Percentiles rank a stretch among this genome's conserved stretches.
Evolutionary conservation across 2,888 invertebrate genomes (phyloP).

Genomic region (Hirtodrosophila duncani): DNA sequence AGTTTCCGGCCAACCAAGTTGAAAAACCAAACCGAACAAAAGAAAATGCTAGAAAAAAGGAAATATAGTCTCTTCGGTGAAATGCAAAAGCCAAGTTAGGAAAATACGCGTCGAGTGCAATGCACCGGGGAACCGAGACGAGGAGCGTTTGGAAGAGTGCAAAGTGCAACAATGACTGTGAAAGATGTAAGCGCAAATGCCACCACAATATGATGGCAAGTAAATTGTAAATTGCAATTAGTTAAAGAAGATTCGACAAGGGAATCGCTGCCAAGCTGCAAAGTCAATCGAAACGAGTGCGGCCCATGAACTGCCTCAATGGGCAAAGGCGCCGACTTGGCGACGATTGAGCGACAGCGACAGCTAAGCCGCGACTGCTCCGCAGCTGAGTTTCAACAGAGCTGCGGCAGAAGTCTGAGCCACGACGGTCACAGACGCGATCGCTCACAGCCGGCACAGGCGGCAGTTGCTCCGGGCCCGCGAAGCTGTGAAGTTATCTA

Average conservation of each 20-base stretch:
- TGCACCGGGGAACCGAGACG: background rate
- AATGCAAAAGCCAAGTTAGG: background rate
- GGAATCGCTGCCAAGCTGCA: conserved; percentile 7
- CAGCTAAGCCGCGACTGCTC: too few relatives aligned
- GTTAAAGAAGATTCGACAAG: conserved; percentile 51
- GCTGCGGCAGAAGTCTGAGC: conserved; percentile 1
- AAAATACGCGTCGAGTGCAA: conserved; percentile 23
- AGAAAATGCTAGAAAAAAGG: conserved; percentile 3
- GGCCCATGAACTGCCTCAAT: conserved; percentile 38
- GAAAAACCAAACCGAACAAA: conserved; percentile 20
- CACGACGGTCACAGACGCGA: too few relatives aligned
- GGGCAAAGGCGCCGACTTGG: conserved; percentile 20
- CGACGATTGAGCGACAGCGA: conserved; percentile 4
- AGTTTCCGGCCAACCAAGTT: conserved; percentile 36
- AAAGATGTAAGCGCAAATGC: conserved; percentile 4
- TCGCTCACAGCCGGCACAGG: conserved; percentile 17
- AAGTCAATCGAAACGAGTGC: conserved; percentile 28
- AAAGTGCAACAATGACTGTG: conserved; percentile 27
- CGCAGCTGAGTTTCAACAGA: background rate
- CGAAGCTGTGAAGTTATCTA: conserved; percentile 54
- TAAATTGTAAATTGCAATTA: conserved; percentile 62
- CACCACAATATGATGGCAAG: conserved; percentile 26
- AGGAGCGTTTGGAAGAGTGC: background rate
- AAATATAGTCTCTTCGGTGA: background rate
- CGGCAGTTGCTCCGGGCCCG: conserved; percentile 51